Percentiles rank a stretch among this genome's conserved stretches.
These are phyloP conservation scores for Tychaedon coryphoeus DNA, from an alignment of 2,113 vertebrate genomes.

Conservation along the genomic window DNA sequence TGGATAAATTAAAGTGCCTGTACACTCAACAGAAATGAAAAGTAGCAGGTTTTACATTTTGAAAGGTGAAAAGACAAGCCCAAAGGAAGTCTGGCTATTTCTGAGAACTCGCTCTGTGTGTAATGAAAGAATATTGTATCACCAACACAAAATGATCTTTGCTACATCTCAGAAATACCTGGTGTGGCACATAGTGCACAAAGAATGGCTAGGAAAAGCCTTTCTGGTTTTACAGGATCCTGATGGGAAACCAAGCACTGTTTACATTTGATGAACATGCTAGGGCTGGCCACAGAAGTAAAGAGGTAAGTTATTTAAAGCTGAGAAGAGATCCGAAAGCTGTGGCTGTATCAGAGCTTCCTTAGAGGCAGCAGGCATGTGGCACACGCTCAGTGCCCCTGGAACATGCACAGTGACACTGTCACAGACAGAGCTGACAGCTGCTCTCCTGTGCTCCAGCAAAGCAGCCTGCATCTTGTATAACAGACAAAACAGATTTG, in stretches of 20 bases:
- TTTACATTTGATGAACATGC: neutral
- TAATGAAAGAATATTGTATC: neutral
- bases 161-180: neutral
- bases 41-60: neutral
- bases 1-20: neutral
- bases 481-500: neutral
- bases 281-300: neutral
- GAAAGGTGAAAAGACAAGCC: neutral
- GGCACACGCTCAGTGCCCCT: fast-evolving
- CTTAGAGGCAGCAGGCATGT: neutral
- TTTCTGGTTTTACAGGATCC: neutral
- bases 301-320: neutral
- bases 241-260: neutral
- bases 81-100: neutral
- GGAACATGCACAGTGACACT: neutral
- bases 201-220: neutral
- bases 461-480: neutral
- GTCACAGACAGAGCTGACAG: neutral
- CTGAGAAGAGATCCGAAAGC: neutral
- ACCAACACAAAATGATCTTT: neutral
- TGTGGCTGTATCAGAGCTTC: neutral
- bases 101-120: neutral
- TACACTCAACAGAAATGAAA: neutral
- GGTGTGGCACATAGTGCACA: no score
- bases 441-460: neutral